Evolutionary conservation across 2,113 vertebrate genomes (phyloP), one percentile per base, ranked within the genome.

Genomic region (Peromyscus polionotus): DNA sequence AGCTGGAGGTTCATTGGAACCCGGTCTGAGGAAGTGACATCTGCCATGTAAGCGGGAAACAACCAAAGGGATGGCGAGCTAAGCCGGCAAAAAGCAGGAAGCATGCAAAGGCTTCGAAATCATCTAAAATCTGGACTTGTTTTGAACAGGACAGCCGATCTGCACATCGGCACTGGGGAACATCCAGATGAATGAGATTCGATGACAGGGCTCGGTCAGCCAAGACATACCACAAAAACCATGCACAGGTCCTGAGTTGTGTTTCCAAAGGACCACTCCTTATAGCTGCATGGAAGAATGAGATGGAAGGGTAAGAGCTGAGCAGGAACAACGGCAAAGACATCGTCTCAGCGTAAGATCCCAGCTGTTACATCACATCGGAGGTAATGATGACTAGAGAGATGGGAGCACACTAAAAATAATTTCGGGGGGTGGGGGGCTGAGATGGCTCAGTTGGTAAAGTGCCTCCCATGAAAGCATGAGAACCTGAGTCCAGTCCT

Each of bases 161-260:
- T 51, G 48, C 12, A 14, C 0, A 5, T 12, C n/a, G 39, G 33
- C 90, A 68, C 24, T 0, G 0, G 1, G 81, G 17, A 57, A 6
- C 3, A 22, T 5, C 36, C 39, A 33, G 12, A 26, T 31, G 33
- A 68, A 8, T 1, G 7, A 42, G 2, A 11, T 10, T 63, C 72
- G 14, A 8, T 10, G 31, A 79, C 3, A 10, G 28, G 4, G 42
- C 0, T 0, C n/a, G 2, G 13, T 67, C 57, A 31, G 0, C 61
- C 19, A 91, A 42, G 22, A 75, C 68, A 24, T 7, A 0, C 2
- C 26, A 36, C 72, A 42, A 84, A 75, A 19, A 87, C 90, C 39
- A 20, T 68, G 67, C 10, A 0, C 8, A 68, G 39, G 91, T 45
- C 67, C 91, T 26, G 61, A 90, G 22, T 42, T 81, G 48, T 17